These are phyloP conservation scores for Porites lutea DNA, from an alignment of 64 coral and sea anemone genomes.

Conservation along the genomic window DNA sequence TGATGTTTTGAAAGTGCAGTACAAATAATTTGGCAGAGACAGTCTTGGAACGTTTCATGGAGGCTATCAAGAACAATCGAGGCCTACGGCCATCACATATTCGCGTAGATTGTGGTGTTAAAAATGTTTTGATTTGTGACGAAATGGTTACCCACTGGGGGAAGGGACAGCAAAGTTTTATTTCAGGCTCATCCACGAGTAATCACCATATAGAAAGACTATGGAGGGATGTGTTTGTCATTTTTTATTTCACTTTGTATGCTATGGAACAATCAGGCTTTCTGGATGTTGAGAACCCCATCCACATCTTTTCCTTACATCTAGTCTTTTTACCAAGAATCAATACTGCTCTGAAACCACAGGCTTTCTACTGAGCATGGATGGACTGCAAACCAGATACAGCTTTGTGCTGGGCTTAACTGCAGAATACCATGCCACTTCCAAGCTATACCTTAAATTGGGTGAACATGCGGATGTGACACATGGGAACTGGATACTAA, in stretches of 20 bases:
- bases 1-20: constrained; percentile 55
- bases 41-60: constrained; percentile 30
- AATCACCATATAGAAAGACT: constrained; percentile 50
- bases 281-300: constrained; percentile 50
- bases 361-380: too few relatives aligned
- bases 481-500: constrained; percentile 7
- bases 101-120: constrained; percentile 56
- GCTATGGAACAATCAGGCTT: constrained; percentile 51
- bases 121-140: constrained; percentile 65
- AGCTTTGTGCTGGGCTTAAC: too few relatives aligned
- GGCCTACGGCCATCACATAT: constrained; percentile 49
- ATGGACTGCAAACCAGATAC: too few relatives aligned
- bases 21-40: constrained; percentile 46
- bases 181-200: neutral
- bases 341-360: constrained; percentile 48
- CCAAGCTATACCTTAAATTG: neutral
- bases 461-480: neutral
- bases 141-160: constrained; percentile 54
- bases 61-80: constrained; percentile 16
- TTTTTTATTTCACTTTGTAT: constrained; percentile 42
- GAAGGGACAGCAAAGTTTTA: constrained; percentile 3
- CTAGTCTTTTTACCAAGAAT: constrained; percentile 67
- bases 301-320: constrained; percentile 67
- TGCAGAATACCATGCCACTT: neutral
- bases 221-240: constrained; percentile 52